Base-by-base conservation (phyloP, 2,797 vertebrate species). In the Macropus fuliginosus region DNA sequence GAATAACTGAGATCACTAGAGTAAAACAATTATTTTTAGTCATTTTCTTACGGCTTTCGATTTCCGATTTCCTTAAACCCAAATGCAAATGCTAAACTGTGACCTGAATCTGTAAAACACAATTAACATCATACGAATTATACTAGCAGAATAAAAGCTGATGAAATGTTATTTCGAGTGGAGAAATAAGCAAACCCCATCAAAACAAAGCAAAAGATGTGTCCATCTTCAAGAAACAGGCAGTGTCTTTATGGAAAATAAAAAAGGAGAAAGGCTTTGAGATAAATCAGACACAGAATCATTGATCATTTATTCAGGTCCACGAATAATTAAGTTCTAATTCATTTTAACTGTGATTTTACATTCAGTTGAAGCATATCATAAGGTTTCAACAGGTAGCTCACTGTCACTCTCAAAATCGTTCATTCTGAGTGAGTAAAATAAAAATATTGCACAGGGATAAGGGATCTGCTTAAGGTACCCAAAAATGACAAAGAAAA, bases 51-150 rank as follows among this genome's bases (percentile, higher is more conserved):
- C 90, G 90, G 94, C 74, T 93, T 96, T 95, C 97, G 95, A 56
- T 94, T 62, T 95, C 56, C 54, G 95, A 46, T 96, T 97, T 96
- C 91, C 92, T 97, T 96, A 96, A 98, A 96, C 55, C 52, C 97
- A 93, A 96, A 97, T 90, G 74, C 91, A 98, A 98, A 97, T 55
- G 54, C 52, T 95, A 87, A 93, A 90, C 92, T 87, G 28, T 97
- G 96, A 98, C 95, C 97, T 97, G 98, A 97, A 98, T 98, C 96
- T 91, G 96, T 91, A 95, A 96, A 89, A 96, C 95, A 93, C 95
- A 97, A 97, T 98, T 98, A 98, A 97, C 96, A 97, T 97, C 97
- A 98, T 91, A 98, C 95, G 57, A 98, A 92, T 59, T 97, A 93
- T 92, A 96, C 96, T 96, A 97, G 90, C 92, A 96, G 59, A 98